Evolutionary conservation across 2,888 invertebrate species (phyloP), one percentile per base, ranked within the genome.

Genomic region (Epirrhoe tristata): DNA sequence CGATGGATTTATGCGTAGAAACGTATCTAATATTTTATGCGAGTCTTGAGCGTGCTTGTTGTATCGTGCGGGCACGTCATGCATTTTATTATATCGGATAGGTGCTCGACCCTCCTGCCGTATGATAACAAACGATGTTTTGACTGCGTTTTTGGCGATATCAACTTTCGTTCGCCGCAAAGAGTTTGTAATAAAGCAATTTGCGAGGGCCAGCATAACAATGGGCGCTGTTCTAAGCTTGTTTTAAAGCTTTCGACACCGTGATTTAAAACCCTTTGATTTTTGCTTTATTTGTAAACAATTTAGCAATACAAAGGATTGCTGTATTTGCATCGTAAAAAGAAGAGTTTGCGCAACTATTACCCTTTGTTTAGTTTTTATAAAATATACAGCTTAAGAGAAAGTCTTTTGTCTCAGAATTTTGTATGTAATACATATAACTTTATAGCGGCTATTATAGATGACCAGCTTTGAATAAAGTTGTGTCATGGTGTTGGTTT

Each of bases 241-340:
- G 88, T 90, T 93, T 93, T 89, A 88, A 91, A 91, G 89, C 92
- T 93, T 91, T 93, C 91, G 88, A 91, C 93, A 83, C 88, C 83
- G 84, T 91, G 92, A 93, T 93, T 93, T 92, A 93, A 93, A 91
- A 88, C 92, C 91, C 92, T 93, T 93, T 93, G 91, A 91, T 87
- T 87, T 85, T 86, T 82, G 85, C 84, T 83, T 90, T 91, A 91
- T 92, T 93, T 91, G 93, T 92, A 93, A 93, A 93, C 92, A 93
- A 83, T 80, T 82, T 79, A 78, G 81, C 75, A 81, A 83, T 81
- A 93, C 91, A 92, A 92, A 89, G 90, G 90, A 82, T 82, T 76
- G 83, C 81, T 88, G 86, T 88, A 87, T 82, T 81, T 77, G 84
- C 80, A 12, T 39, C 24, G 81, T 78, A 85, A 86, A 86, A 84